Percentiles rank a stretch among this genome's conserved stretches.
phyloP scores from a whole-genome alignment of 2,888 invertebrate species.

The Linnaemya tessellans region DNA sequence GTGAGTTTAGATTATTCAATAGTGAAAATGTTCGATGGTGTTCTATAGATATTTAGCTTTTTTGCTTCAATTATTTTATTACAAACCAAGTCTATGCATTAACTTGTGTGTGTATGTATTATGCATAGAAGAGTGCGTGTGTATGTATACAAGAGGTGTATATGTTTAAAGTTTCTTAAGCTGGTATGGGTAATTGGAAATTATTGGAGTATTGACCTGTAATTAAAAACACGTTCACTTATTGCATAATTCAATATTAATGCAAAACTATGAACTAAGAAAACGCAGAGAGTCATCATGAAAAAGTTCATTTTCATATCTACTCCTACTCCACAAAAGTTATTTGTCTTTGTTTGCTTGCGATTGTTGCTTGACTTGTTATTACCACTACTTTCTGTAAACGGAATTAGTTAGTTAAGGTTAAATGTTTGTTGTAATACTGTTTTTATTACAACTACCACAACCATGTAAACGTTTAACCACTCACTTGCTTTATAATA shows the following conservation, averaged over 20 bases:
- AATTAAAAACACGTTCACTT: constrained; percentile 68
- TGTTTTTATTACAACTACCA: constrained; percentile 9
- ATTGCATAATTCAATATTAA: constrained; percentile 57
- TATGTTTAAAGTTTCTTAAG: constrained; percentile 15
- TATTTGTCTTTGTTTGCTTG: not conserved
- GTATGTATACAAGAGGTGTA: not conserved
- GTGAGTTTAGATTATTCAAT: too few species aligned
- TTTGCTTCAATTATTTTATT: constrained; percentile 34
- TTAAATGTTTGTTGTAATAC: constrained; percentile 2
- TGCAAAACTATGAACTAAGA: constrained; percentile 55
- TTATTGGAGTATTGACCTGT: constrained; percentile 73
- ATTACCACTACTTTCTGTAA: not conserved
- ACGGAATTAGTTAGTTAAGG: not conserved
- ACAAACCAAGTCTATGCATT: not conserved
- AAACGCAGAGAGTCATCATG: constrained; percentile 32
- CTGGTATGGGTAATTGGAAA: constrained; percentile 71
- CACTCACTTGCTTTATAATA: constrained; percentile 1
- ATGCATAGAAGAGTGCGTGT: not conserved
- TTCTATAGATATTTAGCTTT: not conserved
- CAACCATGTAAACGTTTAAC: constrained; percentile 9
- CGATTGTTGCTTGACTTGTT: not conserved
- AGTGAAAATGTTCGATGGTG: not conserved
- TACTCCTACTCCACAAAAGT: not conserved
- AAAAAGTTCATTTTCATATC: constrained; percentile 15
- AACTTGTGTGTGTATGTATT: not conserved